Base-by-base conservation (phyloP, 2,113 vertebrate species). In the Carollia perspicillata region DNA sequence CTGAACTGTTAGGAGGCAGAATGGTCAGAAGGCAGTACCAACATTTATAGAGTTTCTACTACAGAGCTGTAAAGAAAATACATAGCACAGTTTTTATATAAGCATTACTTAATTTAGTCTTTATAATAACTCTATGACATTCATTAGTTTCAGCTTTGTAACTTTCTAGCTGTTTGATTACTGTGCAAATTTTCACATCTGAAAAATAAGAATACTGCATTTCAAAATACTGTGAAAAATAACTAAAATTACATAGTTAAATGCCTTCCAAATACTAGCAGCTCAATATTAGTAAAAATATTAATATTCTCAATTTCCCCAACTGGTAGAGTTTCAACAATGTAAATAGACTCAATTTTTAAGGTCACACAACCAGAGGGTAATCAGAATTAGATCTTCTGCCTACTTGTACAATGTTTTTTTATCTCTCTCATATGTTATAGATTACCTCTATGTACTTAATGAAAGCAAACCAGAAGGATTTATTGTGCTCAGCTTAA, bases 121-220 rank as follows among this genome's bases (percentile, higher is more conserved):
- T 79, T 69, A 42, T 0, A 71, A 49, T 92, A 68, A 51, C 47
- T 85, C 60, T 77, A 63, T 40, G 26, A 65, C 12, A 47, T 66
- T 92, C 23, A 33, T 44, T 78, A 88, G 14, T 51, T 47, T 91
- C 81, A 33, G 10, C 7, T 44, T 88, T 44, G 53, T 16, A 30
- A 92, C 16, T 89, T 79, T 79, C 37, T 78, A 93, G 40, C 65
- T 72, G 18, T 55, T 40, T 55, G 40, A 87, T 44, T 75, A 42
- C 7, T 68, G 47, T 84, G 16, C 8, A 83, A 84, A 23, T 87
- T 78, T 95, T 68, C 60, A 77, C 47, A 85, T 35, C 30, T 85
- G 63, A 90, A 90, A 90, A 81, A 84, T 87, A 68, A 78, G 35
- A 95, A n/a, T 47, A 66, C 81, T 84, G 37, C 84, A 5, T 68